Conservation (phyloP, 2,113 vertebrate species). For the Genyomyrus donnyi region DNA sequence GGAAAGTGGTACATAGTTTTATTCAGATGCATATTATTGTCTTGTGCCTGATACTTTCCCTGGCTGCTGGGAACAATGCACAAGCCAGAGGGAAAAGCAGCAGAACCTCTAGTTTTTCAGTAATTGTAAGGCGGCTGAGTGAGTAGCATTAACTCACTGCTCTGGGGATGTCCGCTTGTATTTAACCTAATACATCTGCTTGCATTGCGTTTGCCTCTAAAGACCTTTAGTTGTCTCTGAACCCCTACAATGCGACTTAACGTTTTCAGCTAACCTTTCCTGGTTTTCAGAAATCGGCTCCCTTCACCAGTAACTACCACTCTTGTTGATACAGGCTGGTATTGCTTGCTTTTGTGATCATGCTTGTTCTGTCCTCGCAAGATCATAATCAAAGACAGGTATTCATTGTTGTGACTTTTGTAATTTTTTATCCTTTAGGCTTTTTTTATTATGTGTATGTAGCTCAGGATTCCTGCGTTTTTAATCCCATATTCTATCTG, state of each 20-base stretch:
- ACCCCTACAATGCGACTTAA: neutral
- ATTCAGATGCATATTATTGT: neutral
- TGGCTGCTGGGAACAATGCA: neutral
- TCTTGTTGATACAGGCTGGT: neutral
- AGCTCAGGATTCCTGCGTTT: neutral
- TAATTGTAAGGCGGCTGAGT: neutral
- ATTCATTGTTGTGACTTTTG: neutral
- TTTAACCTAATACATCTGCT: neutral
- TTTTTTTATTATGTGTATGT: neutral
- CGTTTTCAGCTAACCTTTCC: neutral
- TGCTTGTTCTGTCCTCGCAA: neutral
- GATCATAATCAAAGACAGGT: neutral
- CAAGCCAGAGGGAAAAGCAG: neutral
- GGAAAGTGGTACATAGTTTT: neutral
- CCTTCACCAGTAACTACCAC: neutral
- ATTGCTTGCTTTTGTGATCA: neutral
- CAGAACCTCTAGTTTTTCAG: neutral
- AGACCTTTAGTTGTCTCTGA: neutral
- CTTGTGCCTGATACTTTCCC: neutral
- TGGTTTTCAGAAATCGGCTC: neutral
- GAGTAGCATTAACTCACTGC: neutral
- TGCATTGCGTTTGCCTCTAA: neutral
- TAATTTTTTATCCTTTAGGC: neutral
- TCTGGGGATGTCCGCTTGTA: neutral
- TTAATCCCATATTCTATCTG: neutral